Evolutionary conservation across 2,113 vertebrate genomes (phyloP), one percentile per base, ranked within the genome.

Genomic region (Cinclus mexicanus): DNA sequence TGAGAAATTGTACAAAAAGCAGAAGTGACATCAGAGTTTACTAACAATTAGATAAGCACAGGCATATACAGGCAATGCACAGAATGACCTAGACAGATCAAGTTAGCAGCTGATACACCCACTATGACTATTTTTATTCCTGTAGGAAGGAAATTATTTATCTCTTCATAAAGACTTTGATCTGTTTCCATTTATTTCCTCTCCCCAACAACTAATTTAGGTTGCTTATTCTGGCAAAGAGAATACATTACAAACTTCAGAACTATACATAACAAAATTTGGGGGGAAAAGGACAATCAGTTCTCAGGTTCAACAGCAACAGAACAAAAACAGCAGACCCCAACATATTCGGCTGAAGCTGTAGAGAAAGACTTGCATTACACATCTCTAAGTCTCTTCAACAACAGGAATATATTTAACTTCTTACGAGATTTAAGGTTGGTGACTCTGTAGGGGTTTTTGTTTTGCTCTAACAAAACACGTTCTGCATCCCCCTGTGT

Each of bases 221-320:
- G 7, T 59, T 82, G 42, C 65, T 84, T 84, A 65, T 31, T 63
- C 46, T 87, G 69, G 44, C 59, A 76, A 78, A 82, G 23, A 87
- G 6, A 24, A 60, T 17, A 71, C 29, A 12, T 31, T 7, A 68
- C 17, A 69, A 82, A 79, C 39, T 79, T 68, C 29, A 56, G 20
- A 87, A 59, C 22, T 37, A 12, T 12, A 76, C 24, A 57, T 91
- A 52, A 94, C n/a, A 86, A 55, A 76, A 42, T 23, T 4, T 9
- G 12, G 7, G 8, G 15, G 1, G 2, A 0, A 37, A 56, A 26
- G 24, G 12, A 59, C 60, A 76, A 17, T 49, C 1, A 10, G 42
- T 85, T 53, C 85, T 88, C n/a, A 90, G 21, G 39, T 61, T 29
- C 65, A 71, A 75, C 29, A 83, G 46, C 53, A 82, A n/a, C 17